Conservation (phyloP, 1,140 invertebrate species). For the Oedothorax gibbosus region DNA sequence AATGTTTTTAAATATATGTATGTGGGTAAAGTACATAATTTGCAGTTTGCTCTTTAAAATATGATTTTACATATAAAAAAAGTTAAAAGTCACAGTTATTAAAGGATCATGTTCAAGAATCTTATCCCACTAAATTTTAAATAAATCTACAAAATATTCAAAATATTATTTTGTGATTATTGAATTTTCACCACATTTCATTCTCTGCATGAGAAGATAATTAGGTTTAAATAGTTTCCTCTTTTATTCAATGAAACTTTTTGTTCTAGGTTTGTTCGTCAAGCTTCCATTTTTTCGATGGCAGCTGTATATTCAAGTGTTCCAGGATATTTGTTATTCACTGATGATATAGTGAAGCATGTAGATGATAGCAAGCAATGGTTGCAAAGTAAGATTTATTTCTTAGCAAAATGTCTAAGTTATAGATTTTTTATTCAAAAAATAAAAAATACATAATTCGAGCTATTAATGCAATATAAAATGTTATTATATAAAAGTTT, state of each 20-base stretch:
- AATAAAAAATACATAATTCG: neutral
- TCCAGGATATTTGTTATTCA: conserved; percentile 35
- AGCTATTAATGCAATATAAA: neutral
- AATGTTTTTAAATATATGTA: neutral
- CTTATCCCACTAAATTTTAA: neutral
- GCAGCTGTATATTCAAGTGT: conserved; percentile 44
- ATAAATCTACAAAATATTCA: neutral
- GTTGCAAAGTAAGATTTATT: conserved; percentile 50
- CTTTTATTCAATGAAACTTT: conserved; percentile 5
- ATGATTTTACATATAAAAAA: neutral
- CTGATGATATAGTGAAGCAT: conserved; percentile 30
- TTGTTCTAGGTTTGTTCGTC: conserved; percentile 57
- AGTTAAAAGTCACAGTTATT: neutral
- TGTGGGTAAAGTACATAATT: neutral
- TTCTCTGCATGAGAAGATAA: neutral
- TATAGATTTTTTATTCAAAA: neutral
- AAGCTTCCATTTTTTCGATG: conserved; percentile 55
- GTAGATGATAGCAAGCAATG: conserved; percentile 58
- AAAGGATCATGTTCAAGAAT: neutral
- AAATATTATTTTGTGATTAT: neutral
- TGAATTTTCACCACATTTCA: neutral
- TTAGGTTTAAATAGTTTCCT: neutral
- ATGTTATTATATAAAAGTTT: neutral
- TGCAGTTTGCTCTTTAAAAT: neutral
- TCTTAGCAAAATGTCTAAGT: neutral